These are phyloP conservation scores for Pachypeltis micranthus DNA, from an alignment of 1,140 invertebrate genomes.

Conservation along the genomic window DNA sequence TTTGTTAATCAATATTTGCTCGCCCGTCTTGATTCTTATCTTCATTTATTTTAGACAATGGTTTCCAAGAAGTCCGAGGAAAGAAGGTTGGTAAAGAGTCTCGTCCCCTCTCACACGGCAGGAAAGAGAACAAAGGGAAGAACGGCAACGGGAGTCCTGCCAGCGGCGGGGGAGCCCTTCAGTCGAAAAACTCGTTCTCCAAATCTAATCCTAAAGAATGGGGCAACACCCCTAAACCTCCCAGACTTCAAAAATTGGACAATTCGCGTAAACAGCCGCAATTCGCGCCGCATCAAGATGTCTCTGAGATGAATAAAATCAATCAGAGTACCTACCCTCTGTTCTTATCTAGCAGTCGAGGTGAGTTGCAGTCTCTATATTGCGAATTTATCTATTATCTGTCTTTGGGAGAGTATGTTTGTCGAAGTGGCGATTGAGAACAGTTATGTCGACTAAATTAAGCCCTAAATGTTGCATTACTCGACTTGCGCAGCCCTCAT, in stretches of 20 bases:
- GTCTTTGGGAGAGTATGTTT: too few species aligned
- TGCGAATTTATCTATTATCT: too few species aligned
- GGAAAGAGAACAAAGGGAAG: slow-evolving; percentile 39
- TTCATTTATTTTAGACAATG: slow-evolving; percentile 38
- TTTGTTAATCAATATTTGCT: too few species aligned
- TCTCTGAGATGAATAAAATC: slow-evolving; percentile 37
- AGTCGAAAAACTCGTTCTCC: slow-evolving; percentile 30
- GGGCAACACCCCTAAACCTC: slow-evolving; percentile 29
- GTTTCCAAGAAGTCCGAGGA: slow-evolving; percentile 76
- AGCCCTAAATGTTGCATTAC: too few species aligned
- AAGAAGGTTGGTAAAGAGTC: slow-evolving; percentile 60
- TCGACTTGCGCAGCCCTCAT: too few species aligned
- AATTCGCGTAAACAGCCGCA: slow-evolving; percentile 26
- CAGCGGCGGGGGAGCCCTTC: neutral
- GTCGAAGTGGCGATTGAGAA: too few species aligned
- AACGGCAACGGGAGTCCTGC: neutral
- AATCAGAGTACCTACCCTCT: slow-evolving; percentile 27
- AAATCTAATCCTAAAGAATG: slow-evolving; percentile 37
- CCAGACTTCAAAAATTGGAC: slow-evolving; percentile 15
- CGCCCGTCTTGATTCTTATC: neutral
- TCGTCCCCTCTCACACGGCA: slow-evolving; percentile 32
- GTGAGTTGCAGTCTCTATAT: too few species aligned
- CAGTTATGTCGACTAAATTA: too few species aligned
- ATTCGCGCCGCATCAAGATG: slow-evolving; percentile 30
- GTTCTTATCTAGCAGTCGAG: neutral